These are phyloP conservation scores for Rhea americana DNA, from an alignment of 2,113 vertebrate species.

Conservation along the genomic window DNA sequence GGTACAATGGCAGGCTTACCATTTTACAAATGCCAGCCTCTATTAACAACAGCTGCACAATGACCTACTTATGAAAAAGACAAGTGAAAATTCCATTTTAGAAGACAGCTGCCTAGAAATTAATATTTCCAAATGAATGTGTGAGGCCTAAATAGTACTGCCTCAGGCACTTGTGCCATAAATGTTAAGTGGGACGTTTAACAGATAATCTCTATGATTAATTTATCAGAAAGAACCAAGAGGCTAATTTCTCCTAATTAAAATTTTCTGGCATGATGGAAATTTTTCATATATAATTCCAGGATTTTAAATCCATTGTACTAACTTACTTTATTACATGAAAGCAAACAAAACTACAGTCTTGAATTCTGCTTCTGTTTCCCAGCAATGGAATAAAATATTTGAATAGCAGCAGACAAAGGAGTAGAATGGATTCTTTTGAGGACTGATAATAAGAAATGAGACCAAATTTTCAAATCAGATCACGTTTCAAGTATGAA, in stretches of 20 bases:
- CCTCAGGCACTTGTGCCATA: constrained; percentile 40
- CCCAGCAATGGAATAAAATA: not conserved
- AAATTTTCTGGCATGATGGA: constrained; percentile 38
- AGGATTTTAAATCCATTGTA: constrained; percentile 22
- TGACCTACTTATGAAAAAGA: constrained; percentile 54
- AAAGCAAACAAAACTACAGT: constrained; percentile 32
- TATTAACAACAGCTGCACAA: constrained; percentile 56
- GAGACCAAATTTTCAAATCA: not conserved
- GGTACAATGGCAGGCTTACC: constrained; percentile 15
- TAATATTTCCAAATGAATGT: constrained; percentile 55
- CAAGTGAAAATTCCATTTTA: constrained; percentile 50
- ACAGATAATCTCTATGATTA: constrained; percentile 65
- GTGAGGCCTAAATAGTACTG: constrained; percentile 46
- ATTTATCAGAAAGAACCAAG: constrained; percentile 60
- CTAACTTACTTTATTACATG: not conserved
- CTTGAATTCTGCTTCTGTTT: not conserved
- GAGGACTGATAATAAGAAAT: not conserved
- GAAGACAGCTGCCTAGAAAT: constrained; percentile 63
- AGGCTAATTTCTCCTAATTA: constrained; percentile 55
- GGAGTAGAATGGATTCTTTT: not conserved
- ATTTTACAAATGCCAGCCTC: constrained; percentile 49
- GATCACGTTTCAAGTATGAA: not conserved
- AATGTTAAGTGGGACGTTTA: constrained; percentile 61
- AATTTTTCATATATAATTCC: constrained; percentile 41
- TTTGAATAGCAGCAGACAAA: not conserved